phyloP scores from a whole-genome alignment of 1,140 invertebrate species.

The Alviniconcha marisindica region DNA sequence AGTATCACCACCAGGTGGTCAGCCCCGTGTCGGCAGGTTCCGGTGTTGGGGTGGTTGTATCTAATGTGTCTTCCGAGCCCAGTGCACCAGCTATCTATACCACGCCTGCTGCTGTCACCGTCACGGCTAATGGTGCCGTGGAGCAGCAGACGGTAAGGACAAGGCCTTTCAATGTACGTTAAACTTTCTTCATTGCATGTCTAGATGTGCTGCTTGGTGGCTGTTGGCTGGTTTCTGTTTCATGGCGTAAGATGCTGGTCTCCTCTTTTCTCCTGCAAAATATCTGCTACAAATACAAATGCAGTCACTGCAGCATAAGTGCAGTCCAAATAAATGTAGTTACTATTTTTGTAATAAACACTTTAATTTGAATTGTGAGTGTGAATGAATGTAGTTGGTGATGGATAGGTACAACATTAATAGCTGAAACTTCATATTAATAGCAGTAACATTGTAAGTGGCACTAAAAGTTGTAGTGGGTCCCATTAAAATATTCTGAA shows the following conservation, averaged over 20 bases:
- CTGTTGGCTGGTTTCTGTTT: no score
- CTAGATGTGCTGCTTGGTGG: constrained; percentile 40
- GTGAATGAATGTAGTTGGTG: no score
- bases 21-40: constrained; percentile 57
- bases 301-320: no score
- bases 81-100: constrained; percentile 53
- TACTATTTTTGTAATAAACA: no score
- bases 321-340: no score
- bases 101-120: constrained; percentile 74
- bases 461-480: no score
- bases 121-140: constrained; percentile 77
- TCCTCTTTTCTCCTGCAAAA: neutral
- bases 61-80: constrained; percentile 45
- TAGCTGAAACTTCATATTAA: no score
- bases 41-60: constrained; percentile 67
- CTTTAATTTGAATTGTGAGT: no score
- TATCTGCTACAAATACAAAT: no score
- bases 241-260: neutral
- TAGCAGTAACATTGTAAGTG: no score
- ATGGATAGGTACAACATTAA: no score
- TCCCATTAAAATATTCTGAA: no score
- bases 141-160: constrained; percentile 77
- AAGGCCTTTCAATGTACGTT: constrained; percentile 60
- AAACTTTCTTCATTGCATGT: constrained; percentile 35
- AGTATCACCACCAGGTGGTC: constrained; percentile 66